Evolutionary conservation across 2,797 vertebrate genomes (phyloP), one percentile per base, ranked within the genome.

Genomic region (Tachyglossus aculeatus): DNA sequence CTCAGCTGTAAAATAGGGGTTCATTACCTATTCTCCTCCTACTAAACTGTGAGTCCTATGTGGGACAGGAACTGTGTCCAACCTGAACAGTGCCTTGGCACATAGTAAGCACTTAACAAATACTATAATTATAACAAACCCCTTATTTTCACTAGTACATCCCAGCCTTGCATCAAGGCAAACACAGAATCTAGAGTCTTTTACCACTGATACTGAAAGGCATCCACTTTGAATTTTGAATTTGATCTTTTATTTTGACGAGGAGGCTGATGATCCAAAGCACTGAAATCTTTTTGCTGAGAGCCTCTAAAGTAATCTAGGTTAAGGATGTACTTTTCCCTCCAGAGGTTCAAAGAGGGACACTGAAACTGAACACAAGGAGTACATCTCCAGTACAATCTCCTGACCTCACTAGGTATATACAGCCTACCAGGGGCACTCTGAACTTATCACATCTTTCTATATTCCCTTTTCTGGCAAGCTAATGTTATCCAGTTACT

Each of bases 341-440:
- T 74, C 67, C 16, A 48, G 74, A 61, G 19, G 37, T 12, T 65
- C 63, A 61, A 14, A 61, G 22, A 50, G 48, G 10, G 3, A 0
- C 1, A 6, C 1, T 4, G 1, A 9, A 8, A 4, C 0, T 53
- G 11, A 63, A 13, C 31, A 34, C 47, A 71, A 4, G 27, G 6
- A 18, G 12, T 52, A 27, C 21, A 21, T 27, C 4, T 48, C 44
- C 58, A 55, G 7, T 4, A 1, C 22, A 60, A 14, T 16, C 29
- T 61, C 63, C 14, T 5, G 36, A 67, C 80, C 34, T 29, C 14
- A 21, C 3, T 14, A 74, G 63, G 58, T 43, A 5, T 68, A 47
- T 31, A 68, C 19, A 29, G 59, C 47, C 72, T 2, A 19, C 16
- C 1, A 2, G 3, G n/a, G 1, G 0, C 1, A 50, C 1, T 56